Percentiles rank a stretch among this genome's conserved stretches.
These are phyloP conservation scores for Nothura maculosa DNA, from an alignment of 2,797 vertebrate species.

Conservation along the genomic window DNA sequence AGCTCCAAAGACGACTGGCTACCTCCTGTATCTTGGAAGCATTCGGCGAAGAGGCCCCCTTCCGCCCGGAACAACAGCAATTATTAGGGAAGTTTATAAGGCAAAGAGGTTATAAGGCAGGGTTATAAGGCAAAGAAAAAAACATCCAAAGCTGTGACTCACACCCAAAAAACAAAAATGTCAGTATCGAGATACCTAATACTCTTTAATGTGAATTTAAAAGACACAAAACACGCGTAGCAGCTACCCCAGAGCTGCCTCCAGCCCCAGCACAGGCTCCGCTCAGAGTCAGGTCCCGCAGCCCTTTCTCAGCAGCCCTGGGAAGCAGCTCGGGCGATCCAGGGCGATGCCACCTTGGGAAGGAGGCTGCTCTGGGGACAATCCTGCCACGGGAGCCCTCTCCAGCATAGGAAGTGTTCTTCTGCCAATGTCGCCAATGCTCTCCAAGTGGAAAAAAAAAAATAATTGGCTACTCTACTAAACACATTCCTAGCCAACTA, in stretches of 20 bases:
- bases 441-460: constrained; percentile 8
- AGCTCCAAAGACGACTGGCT: not conserved
- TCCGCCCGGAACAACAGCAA: not conserved
- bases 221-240: constrained; percentile 34
- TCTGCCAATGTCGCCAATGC: constrained; percentile 56
- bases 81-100: not conserved
- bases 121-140: not conserved
- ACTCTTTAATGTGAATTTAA: constrained; percentile 25
- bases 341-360: constrained; percentile 14
- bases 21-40: not conserved
- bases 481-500: constrained; percentile 41
- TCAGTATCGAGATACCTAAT: not conserved
- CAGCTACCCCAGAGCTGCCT: constrained; percentile 45
- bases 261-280: constrained; percentile 32
- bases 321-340: constrained; percentile 43
- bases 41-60: not conserved
- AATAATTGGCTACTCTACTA: constrained; percentile 12
- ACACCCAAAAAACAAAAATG: not conserved
- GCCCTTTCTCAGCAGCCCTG: constrained; percentile 14
- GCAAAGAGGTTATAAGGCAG: not conserved
- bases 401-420: constrained; percentile 15
- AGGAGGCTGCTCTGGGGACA: constrained; percentile 58
- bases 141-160: constrained; percentile 38
- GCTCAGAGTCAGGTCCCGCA: constrained; percentile 28
- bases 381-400: constrained; percentile 32